These are phyloP conservation scores for Tapirus indicus DNA, from an alignment of 2,797 vertebrate genomes.

Conservation along the genomic window DNA sequence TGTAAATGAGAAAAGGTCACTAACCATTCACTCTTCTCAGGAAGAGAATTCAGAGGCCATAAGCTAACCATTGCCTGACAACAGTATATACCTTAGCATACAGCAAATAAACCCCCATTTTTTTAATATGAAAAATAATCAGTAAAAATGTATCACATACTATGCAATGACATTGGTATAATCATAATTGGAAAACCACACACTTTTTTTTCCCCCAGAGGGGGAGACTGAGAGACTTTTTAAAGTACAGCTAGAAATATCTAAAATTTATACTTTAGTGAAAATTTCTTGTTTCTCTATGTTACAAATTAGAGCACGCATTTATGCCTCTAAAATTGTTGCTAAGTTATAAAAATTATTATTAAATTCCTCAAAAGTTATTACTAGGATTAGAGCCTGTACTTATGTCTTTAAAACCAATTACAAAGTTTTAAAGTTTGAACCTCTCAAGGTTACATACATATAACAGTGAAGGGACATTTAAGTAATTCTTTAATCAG, in stretches of 20 bases:
- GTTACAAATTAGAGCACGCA: not conserved
- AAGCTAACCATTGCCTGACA: not conserved
- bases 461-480: not conserved
- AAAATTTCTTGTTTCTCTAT: not conserved
- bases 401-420: slow-evolving; percentile 18
- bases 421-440: not conserved
- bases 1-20: not conserved
- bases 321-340: not conserved
- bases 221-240: not conserved
- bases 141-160: not conserved
- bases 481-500: not conserved
- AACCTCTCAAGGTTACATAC: not conserved
- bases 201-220: not conserved
- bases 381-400: not conserved
- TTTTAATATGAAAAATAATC: not conserved
- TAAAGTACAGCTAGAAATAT: not conserved
- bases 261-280: not conserved
- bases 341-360: slow-evolving; percentile 20
- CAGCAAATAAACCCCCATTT: not conserved
- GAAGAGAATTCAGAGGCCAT: not conserved
- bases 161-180: not conserved
- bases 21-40: not conserved
- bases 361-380: slow-evolving; percentile 3
- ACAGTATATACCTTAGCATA: no score
- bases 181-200: not conserved